phyloP scores from a whole-genome alignment of 2,113 vertebrate genomes.

The Panthera tigris region DNA sequence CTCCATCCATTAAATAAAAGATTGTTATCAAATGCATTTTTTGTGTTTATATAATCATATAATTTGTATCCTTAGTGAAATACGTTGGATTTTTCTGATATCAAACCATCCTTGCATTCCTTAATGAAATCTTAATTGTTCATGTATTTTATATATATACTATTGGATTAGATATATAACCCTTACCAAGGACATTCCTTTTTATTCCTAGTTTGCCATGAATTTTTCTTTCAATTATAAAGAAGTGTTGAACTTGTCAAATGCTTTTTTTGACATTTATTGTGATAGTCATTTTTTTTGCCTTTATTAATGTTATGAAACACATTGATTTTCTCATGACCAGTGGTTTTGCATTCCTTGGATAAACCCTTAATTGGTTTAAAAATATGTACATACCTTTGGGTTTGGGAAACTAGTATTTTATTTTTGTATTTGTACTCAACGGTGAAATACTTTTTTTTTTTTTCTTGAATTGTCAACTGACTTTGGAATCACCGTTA shows the following conservation, averaged over 20 bases:
- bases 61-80: background rate
- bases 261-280: background rate
- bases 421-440: background rate
- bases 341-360: background rate
- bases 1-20: background rate
- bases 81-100: background rate
- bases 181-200: background rate
- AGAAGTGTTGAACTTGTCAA: background rate
- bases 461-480: background rate
- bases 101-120: background rate
- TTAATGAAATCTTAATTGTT: background rate
- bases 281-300: background rate
- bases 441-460: background rate
- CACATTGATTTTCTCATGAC: background rate
- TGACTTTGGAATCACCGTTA: background rate
- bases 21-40: background rate
- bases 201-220: background rate
- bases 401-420: background rate
- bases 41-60: background rate
- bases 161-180: background rate
- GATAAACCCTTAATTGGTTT: background rate
- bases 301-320: background rate
- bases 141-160: background rate
- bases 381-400: background rate
- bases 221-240: slow-evolving; percentile 19